Percentiles rank a stretch among this genome's conserved stretches.
Evolutionary conservation across 2,888 invertebrate species (phyloP).

Genomic region (Meteorus cinctellus): DNA sequence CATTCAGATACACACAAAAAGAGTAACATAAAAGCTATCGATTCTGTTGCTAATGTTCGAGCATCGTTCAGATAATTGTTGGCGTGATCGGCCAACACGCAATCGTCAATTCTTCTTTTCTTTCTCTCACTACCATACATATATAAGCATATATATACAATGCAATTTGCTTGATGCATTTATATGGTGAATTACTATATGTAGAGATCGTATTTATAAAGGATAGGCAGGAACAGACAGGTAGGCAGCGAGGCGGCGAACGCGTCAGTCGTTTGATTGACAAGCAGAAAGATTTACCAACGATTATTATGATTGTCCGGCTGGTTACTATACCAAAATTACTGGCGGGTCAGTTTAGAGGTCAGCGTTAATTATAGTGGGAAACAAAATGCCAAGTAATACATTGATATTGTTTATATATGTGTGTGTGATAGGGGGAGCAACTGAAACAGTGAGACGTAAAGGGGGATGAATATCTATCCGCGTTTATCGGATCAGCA

Average conservation of each 20-base stretch:
- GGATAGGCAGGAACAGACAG: slow-evolving; percentile 29
- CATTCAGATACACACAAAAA: neutral
- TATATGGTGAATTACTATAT: neutral
- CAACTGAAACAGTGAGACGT: neutral
- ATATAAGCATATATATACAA: slow-evolving; percentile 20
- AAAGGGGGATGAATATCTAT: slow-evolving; percentile 66
- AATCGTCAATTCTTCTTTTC: slow-evolving; percentile 50
- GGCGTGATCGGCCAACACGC: slow-evolving; percentile 55
- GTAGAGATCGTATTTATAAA: neutral
- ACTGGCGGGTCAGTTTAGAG: slow-evolving; percentile 66
- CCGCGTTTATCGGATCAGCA: slow-evolving; percentile 69
- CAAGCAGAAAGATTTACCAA: slow-evolving; percentile 65
- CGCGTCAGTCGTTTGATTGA: slow-evolving; percentile 66
- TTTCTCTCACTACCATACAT: neutral
- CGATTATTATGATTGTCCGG: slow-evolving; percentile 68
- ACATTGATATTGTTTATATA: slow-evolving; percentile 7
- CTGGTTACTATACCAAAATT: slow-evolving; percentile 62
- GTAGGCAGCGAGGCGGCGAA: slow-evolving; percentile 48
- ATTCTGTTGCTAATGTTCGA: slow-evolving; percentile 33
- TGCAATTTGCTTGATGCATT: neutral
- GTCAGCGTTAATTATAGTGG: slow-evolving; percentile 72
- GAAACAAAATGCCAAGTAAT: slow-evolving; percentile 39
- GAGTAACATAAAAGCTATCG: neutral
- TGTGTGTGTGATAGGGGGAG: slow-evolving; percentile 11
- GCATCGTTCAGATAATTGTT: slow-evolving; percentile 43